A percentile compares a stretch with the other conserved stretches of the same genome.
These are phyloP conservation scores for Cryptoprocta ferox DNA, from an alignment of 2,797 vertebrate species.

Conservation along the genomic window DNA sequence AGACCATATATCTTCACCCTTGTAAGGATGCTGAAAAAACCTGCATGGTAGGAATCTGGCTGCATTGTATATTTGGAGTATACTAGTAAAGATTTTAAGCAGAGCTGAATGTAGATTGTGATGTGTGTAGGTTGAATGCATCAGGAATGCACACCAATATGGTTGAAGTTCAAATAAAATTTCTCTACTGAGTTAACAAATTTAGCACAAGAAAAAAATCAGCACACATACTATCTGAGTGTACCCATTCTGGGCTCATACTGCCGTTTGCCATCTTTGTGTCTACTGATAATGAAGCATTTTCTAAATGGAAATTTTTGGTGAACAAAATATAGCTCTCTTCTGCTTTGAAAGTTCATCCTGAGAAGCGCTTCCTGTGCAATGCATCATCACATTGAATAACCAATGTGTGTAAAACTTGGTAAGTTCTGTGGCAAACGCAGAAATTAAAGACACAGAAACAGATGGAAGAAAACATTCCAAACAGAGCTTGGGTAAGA, in stretches of 20 bases:
- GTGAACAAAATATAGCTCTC: neutral
- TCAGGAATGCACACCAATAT: neutral
- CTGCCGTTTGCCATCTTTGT: neutral
- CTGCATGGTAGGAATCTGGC: neutral
- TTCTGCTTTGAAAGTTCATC: neutral
- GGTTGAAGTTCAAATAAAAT: neutral
- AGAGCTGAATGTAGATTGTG: rapidly evolving
- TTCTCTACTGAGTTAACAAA: neutral
- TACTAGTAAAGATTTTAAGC: neutral
- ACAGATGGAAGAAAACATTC: neutral
- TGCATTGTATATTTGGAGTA: neutral
- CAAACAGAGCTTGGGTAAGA: neutral
- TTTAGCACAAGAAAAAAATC: neutral
- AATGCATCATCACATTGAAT: neutral
- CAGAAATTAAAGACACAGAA: neutral
- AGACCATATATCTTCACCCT: neutral
- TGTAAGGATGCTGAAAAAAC: neutral
- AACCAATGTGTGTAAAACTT: neutral
- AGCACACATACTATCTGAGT: neutral
- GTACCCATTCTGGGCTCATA: neutral
- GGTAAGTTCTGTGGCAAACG: neutral
- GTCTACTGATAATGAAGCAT: neutral
- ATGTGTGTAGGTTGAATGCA: too few species aligned
- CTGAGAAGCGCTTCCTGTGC: neutral
- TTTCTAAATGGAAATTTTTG: neutral